Conservation (phyloP, 2,113 vertebrate species). For the Crotalus viridis region DNA sequence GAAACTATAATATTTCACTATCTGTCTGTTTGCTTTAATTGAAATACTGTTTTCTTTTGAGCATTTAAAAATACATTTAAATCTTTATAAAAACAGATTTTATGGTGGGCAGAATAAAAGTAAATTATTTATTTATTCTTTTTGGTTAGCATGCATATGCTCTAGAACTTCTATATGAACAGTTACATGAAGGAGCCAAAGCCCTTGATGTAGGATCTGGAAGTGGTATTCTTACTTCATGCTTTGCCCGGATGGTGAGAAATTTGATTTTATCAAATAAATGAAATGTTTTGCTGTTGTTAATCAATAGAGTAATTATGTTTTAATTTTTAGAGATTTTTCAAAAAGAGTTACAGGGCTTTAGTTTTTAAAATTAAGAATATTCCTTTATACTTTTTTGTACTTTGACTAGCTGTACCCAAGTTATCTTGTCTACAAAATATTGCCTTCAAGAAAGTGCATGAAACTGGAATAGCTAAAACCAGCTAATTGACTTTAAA, state of each 20-base stretch:
- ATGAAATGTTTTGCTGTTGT: conserved; percentile 18
- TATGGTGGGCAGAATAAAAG: conserved; percentile 15
- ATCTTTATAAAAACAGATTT: conserved; percentile 15
- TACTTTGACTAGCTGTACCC: not conserved
- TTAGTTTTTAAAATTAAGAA: not conserved
- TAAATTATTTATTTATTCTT: conserved; percentile 35
- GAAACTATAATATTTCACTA: not conserved
- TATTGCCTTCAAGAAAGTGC: not conserved
- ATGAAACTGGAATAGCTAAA: not conserved
- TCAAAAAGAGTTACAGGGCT: not conserved
- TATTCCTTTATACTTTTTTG: not conserved
- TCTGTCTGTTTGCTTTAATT: not conserved
- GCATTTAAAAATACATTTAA: not conserved
- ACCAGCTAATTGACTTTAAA: not conserved
- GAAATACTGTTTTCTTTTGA: not conserved
- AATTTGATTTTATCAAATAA: conserved; percentile 30
- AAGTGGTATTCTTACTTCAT: conserved; percentile 94
- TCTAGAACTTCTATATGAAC: conserved; percentile 93
- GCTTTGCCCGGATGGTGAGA: conserved; percentile 97
- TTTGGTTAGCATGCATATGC: conserved; percentile 91
- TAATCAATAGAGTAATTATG: not conserved
- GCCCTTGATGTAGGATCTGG: conserved; percentile 97
- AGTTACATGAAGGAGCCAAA: conserved; percentile 93
- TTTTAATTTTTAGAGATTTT: not conserved
- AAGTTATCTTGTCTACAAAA: not conserved